These are phyloP conservation scores for Pipa parva DNA, from an alignment of 2,113 vertebrate genomes.

Conservation along the genomic window DNA sequence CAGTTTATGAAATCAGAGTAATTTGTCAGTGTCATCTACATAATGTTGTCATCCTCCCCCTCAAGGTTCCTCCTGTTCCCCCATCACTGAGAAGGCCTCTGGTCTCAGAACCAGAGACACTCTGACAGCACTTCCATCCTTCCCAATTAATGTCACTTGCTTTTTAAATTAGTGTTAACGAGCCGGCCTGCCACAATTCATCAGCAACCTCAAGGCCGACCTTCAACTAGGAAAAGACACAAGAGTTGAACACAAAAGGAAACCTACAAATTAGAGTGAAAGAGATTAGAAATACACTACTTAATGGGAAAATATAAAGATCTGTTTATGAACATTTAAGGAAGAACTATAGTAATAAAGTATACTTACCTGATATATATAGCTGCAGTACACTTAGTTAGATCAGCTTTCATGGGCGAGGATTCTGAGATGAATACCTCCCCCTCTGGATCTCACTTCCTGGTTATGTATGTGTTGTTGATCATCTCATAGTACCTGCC, in stretches of 20 bases:
- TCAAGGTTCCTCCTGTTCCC: slow-evolving; percentile 7
- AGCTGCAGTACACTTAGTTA: not conserved
- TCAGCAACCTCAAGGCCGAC: slow-evolving; percentile 34
- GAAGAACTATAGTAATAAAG: not conserved
- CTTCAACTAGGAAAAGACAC: slow-evolving; percentile 26
- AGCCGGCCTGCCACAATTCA: slow-evolving; percentile 32
- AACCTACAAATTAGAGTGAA: not conserved
- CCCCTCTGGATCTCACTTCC: too few relatives aligned
- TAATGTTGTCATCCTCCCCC: not conserved
- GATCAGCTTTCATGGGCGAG: too few relatives aligned
- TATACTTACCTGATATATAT: not conserved
- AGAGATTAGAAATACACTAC: not conserved
- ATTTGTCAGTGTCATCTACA: slow-evolving; percentile 37
- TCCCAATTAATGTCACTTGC: slow-evolving; percentile 37
- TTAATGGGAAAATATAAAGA: not conserved
- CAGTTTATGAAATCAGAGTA: slow-evolving; percentile 30
- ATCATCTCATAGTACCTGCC: too few relatives aligned
- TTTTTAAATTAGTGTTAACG: slow-evolving; percentile 42
- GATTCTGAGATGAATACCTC: too few relatives aligned
- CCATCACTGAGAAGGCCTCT: slow-evolving; percentile 11
- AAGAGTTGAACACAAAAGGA: slow-evolving; percentile 3
- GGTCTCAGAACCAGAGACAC: slow-evolving; percentile 27
- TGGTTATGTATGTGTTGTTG: too few relatives aligned
- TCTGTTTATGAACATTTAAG: not conserved
- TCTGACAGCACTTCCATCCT: slow-evolving; percentile 37